Conservation (phyloP, 2,113 vertebrate species). For the Aviceda subcristata region DNA sequence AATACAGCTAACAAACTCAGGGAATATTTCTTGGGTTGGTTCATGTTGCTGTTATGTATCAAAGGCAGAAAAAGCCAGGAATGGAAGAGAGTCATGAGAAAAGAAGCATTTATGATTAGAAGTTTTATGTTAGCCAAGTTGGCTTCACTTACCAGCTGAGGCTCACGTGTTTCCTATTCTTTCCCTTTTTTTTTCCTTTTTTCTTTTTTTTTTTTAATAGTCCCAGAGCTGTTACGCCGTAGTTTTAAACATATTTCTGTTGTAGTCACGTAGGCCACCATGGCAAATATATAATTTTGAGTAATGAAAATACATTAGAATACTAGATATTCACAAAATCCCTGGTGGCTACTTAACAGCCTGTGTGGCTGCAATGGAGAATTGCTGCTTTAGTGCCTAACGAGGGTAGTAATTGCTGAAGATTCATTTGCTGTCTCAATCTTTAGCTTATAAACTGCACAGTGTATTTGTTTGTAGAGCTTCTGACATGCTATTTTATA, state of each 20-base stretch:
- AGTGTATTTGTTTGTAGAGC: background rate
- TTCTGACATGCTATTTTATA: background rate
- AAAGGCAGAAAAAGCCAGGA: background rate
- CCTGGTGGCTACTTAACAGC: background rate
- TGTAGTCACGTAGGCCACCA: background rate
- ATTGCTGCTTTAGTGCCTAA: background rate
- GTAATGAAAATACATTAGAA: background rate
- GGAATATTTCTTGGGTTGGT: background rate
- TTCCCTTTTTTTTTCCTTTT: background rate
- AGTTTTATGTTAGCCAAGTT: background rate
- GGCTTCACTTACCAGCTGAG: background rate
- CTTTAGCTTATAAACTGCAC: background rate
- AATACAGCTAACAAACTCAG: background rate
- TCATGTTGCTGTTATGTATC: background rate
- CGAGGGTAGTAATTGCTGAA: background rate
- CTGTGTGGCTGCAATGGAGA: background rate
- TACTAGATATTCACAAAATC: background rate
- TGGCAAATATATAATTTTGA: background rate
- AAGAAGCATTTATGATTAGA: background rate
- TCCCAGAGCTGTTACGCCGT: background rate
- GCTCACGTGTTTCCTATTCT: background rate
- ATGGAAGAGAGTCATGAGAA: background rate
- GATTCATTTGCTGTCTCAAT: background rate
- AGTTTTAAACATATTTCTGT: background rate
- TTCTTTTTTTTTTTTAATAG: background rate